Evolutionary conservation across 2,888 invertebrate genomes (phyloP).

Genomic region (Lycocerus yunnanus): DNA sequence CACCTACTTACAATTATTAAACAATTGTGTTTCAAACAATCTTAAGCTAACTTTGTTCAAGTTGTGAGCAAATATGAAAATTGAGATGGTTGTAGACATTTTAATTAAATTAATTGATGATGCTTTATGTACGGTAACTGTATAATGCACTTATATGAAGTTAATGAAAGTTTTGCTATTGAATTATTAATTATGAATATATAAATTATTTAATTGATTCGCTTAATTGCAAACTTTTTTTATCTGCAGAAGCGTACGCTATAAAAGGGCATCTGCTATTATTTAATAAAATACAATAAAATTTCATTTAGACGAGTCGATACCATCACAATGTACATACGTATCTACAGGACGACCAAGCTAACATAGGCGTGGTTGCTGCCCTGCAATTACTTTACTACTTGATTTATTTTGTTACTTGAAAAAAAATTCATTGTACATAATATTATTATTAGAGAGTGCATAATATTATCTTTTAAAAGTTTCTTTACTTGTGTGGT

Average conservation of each 20-base stretch:
- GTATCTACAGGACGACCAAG: too few relatives aligned
- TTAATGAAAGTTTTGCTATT: neutral
- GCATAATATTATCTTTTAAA: neutral
- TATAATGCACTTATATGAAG: neutral
- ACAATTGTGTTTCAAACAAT: neutral
- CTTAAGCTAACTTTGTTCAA: neutral
- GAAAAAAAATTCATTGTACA: neutral
- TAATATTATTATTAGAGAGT: too few relatives aligned
- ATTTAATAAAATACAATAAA: neutral
- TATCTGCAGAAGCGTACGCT: neutral
- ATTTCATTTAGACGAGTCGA: too few relatives aligned
- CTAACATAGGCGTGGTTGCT: too few relatives aligned
- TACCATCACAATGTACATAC: too few relatives aligned
- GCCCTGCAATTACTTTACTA: too few relatives aligned
- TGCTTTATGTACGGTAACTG: neutral
- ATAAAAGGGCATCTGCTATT: neutral
- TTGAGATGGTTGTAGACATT: neutral
- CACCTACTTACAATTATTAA: neutral
- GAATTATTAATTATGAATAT: neutral
- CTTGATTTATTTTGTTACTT: too few relatives aligned
- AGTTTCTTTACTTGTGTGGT: neutral
- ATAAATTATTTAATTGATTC: neutral
- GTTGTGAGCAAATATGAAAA: neutral
- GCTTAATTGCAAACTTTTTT: neutral
- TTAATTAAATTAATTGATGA: neutral